A percentile compares a stretch with the other conserved stretches of the same genome.
Evolutionary conservation across 2,888 invertebrate species (phyloP).

Genomic region (Thyatira batis): DNA sequence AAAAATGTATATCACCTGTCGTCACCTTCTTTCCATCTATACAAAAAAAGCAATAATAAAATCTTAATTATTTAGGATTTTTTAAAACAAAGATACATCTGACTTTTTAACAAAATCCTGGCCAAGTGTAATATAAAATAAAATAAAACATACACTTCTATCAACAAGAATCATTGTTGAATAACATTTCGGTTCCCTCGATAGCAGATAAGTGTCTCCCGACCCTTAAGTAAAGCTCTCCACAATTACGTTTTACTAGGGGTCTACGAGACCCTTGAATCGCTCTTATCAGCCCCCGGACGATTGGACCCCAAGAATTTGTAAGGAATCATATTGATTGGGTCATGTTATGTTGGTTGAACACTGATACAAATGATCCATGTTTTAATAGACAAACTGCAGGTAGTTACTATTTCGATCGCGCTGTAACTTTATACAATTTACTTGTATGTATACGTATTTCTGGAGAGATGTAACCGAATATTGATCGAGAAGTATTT

Average conservation of each 20-base stretch:
- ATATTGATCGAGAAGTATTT: constrained; percentile 22
- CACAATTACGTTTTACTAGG: constrained; percentile 11
- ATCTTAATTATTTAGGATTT: too few species aligned
- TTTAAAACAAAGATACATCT: too few species aligned
- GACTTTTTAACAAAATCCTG: too few species aligned
- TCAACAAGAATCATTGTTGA: neutral
- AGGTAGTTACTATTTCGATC: too few species aligned
- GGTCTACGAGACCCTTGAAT: constrained; percentile 5
- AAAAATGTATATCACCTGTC: too few species aligned
- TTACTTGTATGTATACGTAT: too few species aligned
- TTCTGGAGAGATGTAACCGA: constrained; percentile 12
- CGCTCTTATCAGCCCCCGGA: constrained; percentile 10
- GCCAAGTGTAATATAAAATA: neutral
- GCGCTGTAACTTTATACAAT: too few species aligned
- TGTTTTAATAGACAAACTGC: neutral
- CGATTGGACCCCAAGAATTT: constrained; percentile 10
- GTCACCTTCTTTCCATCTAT: too few species aligned
- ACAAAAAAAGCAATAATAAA: too few species aligned
- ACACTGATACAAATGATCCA: neutral
- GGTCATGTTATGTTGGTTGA: constrained; percentile 3
- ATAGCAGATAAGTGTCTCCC: constrained; percentile 1
- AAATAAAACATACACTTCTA: neutral
- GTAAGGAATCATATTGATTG: constrained; percentile 7
- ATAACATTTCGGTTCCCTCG: neutral
- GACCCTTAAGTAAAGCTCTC: neutral